Conservation (phyloP, 2,888 invertebrate genomes). For the Hoplodrina ambigua region DNA sequence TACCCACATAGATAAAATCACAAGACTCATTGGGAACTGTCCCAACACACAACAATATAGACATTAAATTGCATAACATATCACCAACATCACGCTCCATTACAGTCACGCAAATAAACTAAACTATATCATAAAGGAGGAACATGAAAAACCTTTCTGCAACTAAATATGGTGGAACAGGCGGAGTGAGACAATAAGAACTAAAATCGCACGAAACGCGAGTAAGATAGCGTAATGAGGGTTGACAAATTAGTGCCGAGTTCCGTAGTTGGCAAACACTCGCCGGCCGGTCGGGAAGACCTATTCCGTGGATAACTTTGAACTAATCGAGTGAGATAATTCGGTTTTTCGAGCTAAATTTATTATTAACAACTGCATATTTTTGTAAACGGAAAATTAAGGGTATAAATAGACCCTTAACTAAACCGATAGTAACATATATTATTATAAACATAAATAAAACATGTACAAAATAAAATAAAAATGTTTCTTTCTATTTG, state of each 20-base stretch:
- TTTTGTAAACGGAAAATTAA: too few relatives aligned
- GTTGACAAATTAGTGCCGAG: constrained; percentile 83
- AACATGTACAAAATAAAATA: too few relatives aligned
- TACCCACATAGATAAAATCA: not conserved
- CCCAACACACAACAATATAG: constrained; percentile 2
- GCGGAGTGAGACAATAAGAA: constrained; percentile 69
- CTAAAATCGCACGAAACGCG: constrained; percentile 77
- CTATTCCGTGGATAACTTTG: constrained; percentile 55
- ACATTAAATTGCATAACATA: constrained; percentile 28
- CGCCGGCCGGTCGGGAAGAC: constrained; percentile 52
- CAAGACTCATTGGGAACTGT: not conserved
- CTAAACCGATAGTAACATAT: too few relatives aligned
- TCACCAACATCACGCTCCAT: constrained; percentile 28
- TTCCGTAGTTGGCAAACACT: constrained; percentile 77
- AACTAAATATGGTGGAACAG: constrained; percentile 58
- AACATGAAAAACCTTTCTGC: constrained; percentile 77
- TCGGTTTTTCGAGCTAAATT: constrained; percentile 31
- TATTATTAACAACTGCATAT: constrained; percentile 13
- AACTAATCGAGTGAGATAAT: constrained; percentile 49
- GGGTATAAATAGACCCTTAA: too few relatives aligned
- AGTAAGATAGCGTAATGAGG: constrained; percentile 81
- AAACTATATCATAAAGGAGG: constrained; percentile 58
- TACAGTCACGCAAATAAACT: constrained; percentile 42
- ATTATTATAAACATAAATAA: too few relatives aligned
- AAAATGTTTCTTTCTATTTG: too few relatives aligned